Conservation (phyloP, 2,797 vertebrate genomes). For the Eospalax fontanierii region DNA sequence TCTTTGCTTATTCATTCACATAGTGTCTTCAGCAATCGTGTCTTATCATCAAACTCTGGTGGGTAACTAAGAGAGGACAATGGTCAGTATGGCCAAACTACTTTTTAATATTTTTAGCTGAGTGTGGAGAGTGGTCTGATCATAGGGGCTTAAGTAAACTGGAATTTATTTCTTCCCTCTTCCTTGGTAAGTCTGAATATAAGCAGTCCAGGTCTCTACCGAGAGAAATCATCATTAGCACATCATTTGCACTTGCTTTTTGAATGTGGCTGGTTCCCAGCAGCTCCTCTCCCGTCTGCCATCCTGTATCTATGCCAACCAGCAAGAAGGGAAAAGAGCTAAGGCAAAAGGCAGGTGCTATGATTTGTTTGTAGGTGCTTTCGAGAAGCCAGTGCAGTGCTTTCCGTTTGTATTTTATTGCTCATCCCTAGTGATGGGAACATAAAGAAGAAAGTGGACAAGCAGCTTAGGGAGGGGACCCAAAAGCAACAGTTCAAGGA, state of each 20-base stretch:
- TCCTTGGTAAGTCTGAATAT: neutral
- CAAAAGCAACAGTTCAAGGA: no score
- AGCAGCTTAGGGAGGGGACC: no score
- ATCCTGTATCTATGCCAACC: neutral
- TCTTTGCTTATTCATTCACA: no score
- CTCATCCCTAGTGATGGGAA: neutral
- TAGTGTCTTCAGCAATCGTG: no score
- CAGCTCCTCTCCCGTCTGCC: neutral
- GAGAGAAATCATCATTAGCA: neutral
- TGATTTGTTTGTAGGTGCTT: neutral
- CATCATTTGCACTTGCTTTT: neutral
- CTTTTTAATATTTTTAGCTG: neutral
- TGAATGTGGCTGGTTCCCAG: neutral
- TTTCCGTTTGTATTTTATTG: neutral
- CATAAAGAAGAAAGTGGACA: no score
- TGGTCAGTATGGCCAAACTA: no score
- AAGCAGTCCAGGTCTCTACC: neutral
- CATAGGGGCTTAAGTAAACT: neutral
- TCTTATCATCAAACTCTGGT: no score
- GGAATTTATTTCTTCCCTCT: neutral
- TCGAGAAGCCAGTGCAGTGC: neutral
- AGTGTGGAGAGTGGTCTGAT: slow-evolving; percentile 1
- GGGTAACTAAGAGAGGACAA: no score
- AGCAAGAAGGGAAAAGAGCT: neutral
- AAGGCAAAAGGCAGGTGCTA: neutral